Evolutionary conservation across 2,888 invertebrate genomes (phyloP).

Genomic region (Oligia latruncula): DNA sequence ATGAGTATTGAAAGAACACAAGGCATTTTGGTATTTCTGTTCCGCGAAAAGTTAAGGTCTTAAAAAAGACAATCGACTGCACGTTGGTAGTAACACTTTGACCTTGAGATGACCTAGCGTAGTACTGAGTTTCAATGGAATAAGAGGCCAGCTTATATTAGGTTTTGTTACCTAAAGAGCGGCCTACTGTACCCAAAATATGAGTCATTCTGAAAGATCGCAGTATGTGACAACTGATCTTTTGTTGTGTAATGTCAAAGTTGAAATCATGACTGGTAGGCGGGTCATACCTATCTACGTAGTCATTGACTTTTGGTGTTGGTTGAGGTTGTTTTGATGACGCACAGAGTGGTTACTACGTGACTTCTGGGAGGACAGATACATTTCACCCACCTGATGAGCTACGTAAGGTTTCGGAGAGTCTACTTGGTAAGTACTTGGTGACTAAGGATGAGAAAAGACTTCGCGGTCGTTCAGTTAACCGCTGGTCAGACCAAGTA

Average conservation of each 20-base stretch:
- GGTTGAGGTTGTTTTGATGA: not conserved
- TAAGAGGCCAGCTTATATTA: too few species aligned
- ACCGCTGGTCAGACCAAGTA: too few species aligned
- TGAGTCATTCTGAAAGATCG: slow-evolving; percentile 25
- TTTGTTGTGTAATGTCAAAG: slow-evolving; percentile 8
- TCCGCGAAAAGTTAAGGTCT: slow-evolving; percentile 1
- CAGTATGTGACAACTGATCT: not conserved
- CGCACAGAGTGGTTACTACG: not conserved
- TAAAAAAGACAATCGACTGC: too few species aligned
- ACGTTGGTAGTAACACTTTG: not conserved
- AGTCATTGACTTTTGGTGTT: not conserved
- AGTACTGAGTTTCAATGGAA: not conserved
- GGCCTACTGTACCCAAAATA: not conserved
- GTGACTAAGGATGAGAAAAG: too few species aligned
- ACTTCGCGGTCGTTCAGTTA: too few species aligned
- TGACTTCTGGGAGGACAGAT: not conserved
- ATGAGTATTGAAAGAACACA: slow-evolving; percentile 2
- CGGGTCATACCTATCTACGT: not conserved
- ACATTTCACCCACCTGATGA: not conserved
- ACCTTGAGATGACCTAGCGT: not conserved
- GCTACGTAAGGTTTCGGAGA: not conserved
- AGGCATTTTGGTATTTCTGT: slow-evolving; percentile 14
- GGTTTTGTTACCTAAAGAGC: not conserved
- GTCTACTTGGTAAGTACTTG: not conserved
- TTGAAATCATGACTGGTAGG: not conserved